Evolutionary conservation across 2,797 vertebrate species (phyloP).

Genomic region (Gambelia wislizenii): DNA sequence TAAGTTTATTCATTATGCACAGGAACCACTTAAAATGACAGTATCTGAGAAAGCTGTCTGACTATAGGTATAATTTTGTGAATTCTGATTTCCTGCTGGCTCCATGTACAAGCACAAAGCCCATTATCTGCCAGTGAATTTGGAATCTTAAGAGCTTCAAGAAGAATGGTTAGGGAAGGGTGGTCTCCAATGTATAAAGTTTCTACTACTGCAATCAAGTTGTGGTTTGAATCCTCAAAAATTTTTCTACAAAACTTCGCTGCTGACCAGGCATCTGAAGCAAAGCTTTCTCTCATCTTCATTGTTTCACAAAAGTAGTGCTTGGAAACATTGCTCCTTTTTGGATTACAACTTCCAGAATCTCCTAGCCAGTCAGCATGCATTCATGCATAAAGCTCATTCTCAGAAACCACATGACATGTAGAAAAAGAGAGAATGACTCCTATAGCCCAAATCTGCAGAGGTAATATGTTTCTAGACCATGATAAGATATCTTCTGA

Average conservation of each 20-base stretch:
- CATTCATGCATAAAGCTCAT: not conserved
- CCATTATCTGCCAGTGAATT: not conserved
- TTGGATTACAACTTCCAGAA: too few species aligned
- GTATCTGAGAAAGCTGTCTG: not conserved
- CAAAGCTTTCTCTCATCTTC: not conserved
- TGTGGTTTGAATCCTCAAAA: not conserved
- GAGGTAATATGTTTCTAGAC: constrained; percentile 2
- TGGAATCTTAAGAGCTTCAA: not conserved
- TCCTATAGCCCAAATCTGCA: not conserved
- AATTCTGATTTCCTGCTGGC: not conserved
- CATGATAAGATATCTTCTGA: not conserved
- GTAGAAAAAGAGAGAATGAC: not conserved
- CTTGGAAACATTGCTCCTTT: too few species aligned
- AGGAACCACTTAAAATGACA: constrained; percentile 12
- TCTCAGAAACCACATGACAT: not conserved
- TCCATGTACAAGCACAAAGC: not conserved
- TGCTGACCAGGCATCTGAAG: not conserved
- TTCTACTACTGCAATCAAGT: not conserved
- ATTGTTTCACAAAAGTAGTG: not conserved
- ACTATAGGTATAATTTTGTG: not conserved
- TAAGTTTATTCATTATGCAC: constrained; percentile 1
- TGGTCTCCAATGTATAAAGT: not conserved
- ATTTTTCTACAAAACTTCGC: not conserved
- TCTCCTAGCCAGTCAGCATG: too few species aligned
- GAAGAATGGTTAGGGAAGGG: not conserved